Conservation (phyloP, 2,113 vertebrate genomes). For the Condylura cristata region DNA sequence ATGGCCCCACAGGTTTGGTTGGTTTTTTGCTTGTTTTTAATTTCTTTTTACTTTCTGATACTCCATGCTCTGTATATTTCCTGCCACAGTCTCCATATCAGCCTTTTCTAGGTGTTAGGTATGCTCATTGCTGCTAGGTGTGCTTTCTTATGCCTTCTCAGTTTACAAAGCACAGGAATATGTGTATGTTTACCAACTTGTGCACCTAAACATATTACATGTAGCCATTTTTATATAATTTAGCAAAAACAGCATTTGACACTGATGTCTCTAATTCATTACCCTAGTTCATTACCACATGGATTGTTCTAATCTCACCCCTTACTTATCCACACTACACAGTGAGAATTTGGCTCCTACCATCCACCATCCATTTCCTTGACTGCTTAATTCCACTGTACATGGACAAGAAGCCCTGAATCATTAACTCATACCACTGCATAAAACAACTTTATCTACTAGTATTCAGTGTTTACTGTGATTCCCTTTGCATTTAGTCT, state of each 20-base stretch:
- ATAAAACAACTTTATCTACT: not conserved
- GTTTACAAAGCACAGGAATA: not conserved
- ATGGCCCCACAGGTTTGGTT: not conserved
- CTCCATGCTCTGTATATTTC: not conserved
- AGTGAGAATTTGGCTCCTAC: not conserved
- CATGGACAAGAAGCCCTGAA: not conserved
- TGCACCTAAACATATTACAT: too few relatives aligned
- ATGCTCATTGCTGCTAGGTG: not conserved
- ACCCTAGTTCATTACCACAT: not conserved
- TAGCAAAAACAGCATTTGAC: not conserved
- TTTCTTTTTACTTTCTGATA: not conserved
- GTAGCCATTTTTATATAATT: not conserved
- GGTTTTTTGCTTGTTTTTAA: not conserved
- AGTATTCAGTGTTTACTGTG: not conserved
- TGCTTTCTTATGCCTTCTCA: not conserved
- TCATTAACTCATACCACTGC: rapidly evolving
- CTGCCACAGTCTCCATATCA: not conserved
- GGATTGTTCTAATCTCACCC: not conserved
- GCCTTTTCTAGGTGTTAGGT: not conserved
- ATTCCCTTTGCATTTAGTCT: not conserved
- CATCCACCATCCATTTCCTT: not conserved
- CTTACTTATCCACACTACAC: not conserved
- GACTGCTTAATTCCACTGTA: not conserved
- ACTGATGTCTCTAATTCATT: not conserved
- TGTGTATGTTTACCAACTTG: not conserved